Evolutionary conservation across 2,113 vertebrate species (phyloP).

Genomic region (rabbit (Oryctolagus cuniculus)): DNA sequence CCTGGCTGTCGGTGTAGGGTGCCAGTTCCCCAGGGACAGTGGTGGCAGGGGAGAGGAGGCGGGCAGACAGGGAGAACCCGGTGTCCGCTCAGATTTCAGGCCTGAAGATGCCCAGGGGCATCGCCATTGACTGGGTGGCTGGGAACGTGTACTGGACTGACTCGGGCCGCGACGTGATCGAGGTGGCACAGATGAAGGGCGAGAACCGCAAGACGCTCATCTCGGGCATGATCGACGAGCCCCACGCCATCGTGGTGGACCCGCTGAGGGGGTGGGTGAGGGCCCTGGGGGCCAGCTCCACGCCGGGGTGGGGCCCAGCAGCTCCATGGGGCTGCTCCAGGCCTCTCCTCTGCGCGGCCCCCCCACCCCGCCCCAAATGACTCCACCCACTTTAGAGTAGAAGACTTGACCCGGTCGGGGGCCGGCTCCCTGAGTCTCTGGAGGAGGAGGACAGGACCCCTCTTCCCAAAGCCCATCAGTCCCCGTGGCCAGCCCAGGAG

Average conservation of each 20-base stretch:
- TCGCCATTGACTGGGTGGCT: constrained; percentile 98
- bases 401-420: neutral
- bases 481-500: neutral
- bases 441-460: neutral
- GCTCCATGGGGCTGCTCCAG: neutral
- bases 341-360: neutral
- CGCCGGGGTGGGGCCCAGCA: neutral
- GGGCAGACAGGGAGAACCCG: neutral
- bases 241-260: constrained; percentile 96
- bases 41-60: neutral
- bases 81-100: constrained; percentile 91
- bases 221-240: constrained; percentile 99
- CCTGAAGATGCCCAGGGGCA: constrained; percentile 97
- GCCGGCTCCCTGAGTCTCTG: neutral
- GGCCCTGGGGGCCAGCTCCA: neutral
- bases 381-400: neutral
- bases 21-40: neutral
- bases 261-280: constrained; percentile 94
- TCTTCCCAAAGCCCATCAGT: neutral
- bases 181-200: constrained; percentile 97
- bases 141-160: constrained; percentile 99
- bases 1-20: neutral
- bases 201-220: constrained; percentile 97
- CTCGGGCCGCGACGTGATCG: constrained; percentile 96
- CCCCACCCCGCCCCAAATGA: neutral